Evolutionary conservation across 30 jellyfish, hydroid and myxozoan species (phyloP).

Genomic region (Aurelia coerulea): DNA sequence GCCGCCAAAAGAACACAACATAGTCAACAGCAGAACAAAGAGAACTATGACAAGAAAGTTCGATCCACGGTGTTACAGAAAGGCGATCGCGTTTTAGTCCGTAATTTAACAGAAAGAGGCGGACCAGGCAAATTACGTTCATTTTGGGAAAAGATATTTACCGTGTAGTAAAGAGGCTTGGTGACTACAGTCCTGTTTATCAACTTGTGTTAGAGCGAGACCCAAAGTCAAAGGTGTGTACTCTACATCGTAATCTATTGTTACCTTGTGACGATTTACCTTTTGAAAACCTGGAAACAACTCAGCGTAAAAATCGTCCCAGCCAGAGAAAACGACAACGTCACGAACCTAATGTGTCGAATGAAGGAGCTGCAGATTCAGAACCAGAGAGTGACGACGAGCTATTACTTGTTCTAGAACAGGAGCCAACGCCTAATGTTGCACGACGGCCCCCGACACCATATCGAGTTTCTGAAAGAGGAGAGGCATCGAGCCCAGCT

Average conservation of each 20-base stretch:
- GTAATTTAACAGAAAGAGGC: conserved; percentile 23
- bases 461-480: too few species aligned
- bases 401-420: too few species aligned
- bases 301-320: too few species aligned
- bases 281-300: too few species aligned
- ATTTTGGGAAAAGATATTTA: not conserved
- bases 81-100: conserved; percentile 14
- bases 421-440: too few species aligned
- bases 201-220: not conserved
- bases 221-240: not conserved
- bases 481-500: too few species aligned
- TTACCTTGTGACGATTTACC: not conserved
- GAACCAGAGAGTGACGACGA: too few species aligned
- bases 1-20: not conserved
- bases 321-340: too few species aligned
- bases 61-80: not conserved
- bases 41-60: too few species aligned
- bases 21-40: not conserved
- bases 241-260: not conserved
- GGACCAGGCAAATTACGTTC: not conserved
- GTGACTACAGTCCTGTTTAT: not conserved
- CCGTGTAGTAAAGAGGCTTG: not conserved
- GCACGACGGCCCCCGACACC: too few species aligned
- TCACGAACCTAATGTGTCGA: too few species aligned
- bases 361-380: too few species aligned